Evolutionary conservation across 2,888 invertebrate species (phyloP).

Genomic region (Amphipoea lucens): DNA sequence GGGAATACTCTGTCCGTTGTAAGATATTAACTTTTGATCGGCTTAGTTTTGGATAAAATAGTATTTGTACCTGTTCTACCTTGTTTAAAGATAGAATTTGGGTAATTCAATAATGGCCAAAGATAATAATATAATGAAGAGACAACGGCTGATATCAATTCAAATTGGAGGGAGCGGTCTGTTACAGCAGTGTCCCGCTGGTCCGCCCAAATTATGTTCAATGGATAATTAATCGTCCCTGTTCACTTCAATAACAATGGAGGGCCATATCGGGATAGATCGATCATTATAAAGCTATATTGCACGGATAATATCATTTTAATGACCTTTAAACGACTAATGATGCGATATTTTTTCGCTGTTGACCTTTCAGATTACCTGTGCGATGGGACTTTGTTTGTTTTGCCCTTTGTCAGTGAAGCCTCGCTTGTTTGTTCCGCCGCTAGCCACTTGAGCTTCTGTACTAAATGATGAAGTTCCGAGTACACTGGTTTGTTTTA

Average conservation of each 20-base stretch:
- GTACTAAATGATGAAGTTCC: slow-evolving; percentile 29
- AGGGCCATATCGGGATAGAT: slow-evolving; percentile 77
- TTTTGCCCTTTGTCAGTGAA: slow-evolving; percentile 55
- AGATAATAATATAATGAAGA: slow-evolving; percentile 65
- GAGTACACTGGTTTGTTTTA: slow-evolving; percentile 23
- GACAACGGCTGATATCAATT: slow-evolving; percentile 78
- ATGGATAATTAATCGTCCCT: slow-evolving; percentile 88
- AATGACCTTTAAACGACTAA: slow-evolving; percentile 66
- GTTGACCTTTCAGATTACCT: slow-evolving; percentile 64
- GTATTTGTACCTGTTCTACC: neutral
- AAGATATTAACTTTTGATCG: neutral
- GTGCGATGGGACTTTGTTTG: slow-evolving; percentile 55
- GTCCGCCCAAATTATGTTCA: slow-evolving; percentile 89
- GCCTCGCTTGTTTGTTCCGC: slow-evolving; percentile 43
- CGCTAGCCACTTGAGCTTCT: slow-evolving; percentile 24
- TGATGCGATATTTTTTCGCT: slow-evolving; percentile 60
- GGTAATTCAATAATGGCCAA: slow-evolving; percentile 43
- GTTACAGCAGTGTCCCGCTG: slow-evolving; percentile 77
- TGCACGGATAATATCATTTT: slow-evolving; percentile 67
- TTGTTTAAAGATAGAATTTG: slow-evolving; percentile 19
- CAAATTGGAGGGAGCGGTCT: slow-evolving; percentile 77
- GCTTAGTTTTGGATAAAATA: slow-evolving; percentile 1
- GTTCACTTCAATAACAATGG: slow-evolving; percentile 87
- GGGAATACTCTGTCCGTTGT: neutral
- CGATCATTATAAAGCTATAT: slow-evolving; percentile 80